Evolutionary conservation across 2,113 vertebrate species (phyloP).

Genomic region (Heptranchias perlo): DNA sequence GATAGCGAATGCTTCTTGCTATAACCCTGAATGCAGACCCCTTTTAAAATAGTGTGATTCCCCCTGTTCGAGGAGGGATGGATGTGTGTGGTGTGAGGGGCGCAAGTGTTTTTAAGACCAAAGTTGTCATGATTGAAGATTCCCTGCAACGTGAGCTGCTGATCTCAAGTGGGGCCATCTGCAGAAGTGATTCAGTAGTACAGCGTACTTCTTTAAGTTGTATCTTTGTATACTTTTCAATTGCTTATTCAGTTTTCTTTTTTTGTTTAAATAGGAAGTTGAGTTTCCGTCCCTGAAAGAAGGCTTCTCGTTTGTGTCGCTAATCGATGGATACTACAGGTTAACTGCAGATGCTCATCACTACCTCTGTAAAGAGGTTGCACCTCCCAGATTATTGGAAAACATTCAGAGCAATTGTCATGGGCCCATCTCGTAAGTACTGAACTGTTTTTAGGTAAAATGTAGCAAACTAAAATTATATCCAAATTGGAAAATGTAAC

Average conservation of each 20-base stretch:
- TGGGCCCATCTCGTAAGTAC: slow-evolving; percentile 86
- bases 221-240: not conserved
- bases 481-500: not conserved
- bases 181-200: not conserved
- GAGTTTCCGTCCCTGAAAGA: slow-evolving; percentile 81
- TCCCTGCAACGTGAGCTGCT: not conserved
- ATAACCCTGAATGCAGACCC: not conserved
- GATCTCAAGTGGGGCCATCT: not conserved
- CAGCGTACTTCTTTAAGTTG: slow-evolving; percentile 37
- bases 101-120: not conserved
- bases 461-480: not conserved
- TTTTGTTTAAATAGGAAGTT: slow-evolving; percentile 67
- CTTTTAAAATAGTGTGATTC: not conserved
- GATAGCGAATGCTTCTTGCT: not conserved
- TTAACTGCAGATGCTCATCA: slow-evolving; percentile 87
- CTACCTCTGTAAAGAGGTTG: slow-evolving; percentile 93
- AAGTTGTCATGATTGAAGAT: not conserved
- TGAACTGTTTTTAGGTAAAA: not conserved
- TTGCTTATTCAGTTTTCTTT: not conserved
- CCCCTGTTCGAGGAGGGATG: not conserved
- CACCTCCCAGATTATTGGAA: slow-evolving; percentile 80
- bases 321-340: slow-evolving; percentile 94
- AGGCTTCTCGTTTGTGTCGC: slow-evolving; percentile 85
- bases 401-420: slow-evolving; percentile 87
- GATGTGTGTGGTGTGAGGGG: not conserved